A percentile compares a stretch with the other conserved stretches of the same genome.
Evolutionary conservation across 2,888 invertebrate species (phyloP).

Genomic region (Rapana venosa): DNA sequence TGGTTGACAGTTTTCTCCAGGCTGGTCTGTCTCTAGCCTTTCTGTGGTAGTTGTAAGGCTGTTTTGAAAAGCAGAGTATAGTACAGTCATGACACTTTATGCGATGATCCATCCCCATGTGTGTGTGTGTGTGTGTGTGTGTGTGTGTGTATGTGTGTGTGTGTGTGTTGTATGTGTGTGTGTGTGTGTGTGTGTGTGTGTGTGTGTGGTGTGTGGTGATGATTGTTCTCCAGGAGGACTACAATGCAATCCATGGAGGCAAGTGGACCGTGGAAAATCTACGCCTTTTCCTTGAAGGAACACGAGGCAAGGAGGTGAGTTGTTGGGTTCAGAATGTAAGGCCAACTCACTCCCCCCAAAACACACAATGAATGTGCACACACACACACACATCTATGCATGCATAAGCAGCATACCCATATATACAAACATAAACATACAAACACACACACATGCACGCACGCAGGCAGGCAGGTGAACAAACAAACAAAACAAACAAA

Average conservation of each 20-base stretch:
- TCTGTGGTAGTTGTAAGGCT: too few species aligned
- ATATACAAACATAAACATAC: neutral
- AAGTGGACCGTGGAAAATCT: constrained; percentile 96
- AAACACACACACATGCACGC: neutral
- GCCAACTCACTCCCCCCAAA: too few species aligned
- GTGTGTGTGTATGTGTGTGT: neutral
- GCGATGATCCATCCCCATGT: neutral
- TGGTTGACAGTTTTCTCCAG: too few species aligned
- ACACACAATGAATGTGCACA: too few species aligned
- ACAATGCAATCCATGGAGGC: constrained; percentile 95
- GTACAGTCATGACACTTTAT: too few species aligned
- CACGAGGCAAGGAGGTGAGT: constrained; percentile 88
- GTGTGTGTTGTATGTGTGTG: constrained; percentile 9
- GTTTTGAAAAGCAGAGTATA: too few species aligned
- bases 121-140: neutral
- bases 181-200: neutral
- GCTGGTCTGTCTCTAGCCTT: too few species aligned
- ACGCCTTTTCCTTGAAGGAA: constrained; percentile 92
- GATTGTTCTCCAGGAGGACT: constrained; percentile 86
- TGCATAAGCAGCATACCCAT: neutral
- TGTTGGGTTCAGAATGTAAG: too few species aligned
- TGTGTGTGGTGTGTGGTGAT: neutral
- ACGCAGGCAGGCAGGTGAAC: neutral
- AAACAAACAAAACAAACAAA: neutral
- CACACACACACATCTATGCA: too few species aligned